Base-by-base conservation (phyloP, 2,888 invertebrate species). In the Norana najaformis region DNA sequence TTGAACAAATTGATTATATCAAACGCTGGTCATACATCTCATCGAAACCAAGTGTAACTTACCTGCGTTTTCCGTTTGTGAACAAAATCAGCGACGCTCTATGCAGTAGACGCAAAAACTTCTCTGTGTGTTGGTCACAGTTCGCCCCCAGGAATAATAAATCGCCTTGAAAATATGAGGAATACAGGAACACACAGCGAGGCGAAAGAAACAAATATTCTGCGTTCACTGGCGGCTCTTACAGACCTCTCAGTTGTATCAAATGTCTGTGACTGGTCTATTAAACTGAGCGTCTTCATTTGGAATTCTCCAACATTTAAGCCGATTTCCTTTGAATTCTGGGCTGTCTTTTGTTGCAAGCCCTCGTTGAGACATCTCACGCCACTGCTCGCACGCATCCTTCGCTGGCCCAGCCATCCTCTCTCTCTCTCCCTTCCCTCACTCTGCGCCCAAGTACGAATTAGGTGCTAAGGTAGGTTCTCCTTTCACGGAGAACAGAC, bases 381-480 rank as follows among this genome's bases (percentile, higher is more conserved):
- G 85, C 85, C 36, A 37, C 37, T 4, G 11, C 85, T 35, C 36
- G 36, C 85, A 16, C 85, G 69, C 69, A 69, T n/a, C 69, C 69
- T n/a, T 69, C 69, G 69, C 69, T 69, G 69, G 69, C n/a, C 8
- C 30, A n/a, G 69, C n/a, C n/a, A 30, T n/a, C 11, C 69, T 30
- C 69, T n/a, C 85, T 37, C 69, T 30, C 69, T n/a, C 85, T 37
- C 85, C 85, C 20, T 36, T n/a, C 34, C 13, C 37, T 4, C 35
- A 18, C 36, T 37, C 35, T 35, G n/a, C n/a, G 35, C 34, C 37
- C 37, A 85, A 85, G 85, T 85, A 37, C 85, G 36, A 18, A 35
- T 85, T 85, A 37, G 85, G 85, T 85, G 85, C 85, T 85, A 85
- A 85, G 85, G 85, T 85, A 36, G 85, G 85, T 16, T 35, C 23